Base-by-base conservation (phyloP, 1,140 invertebrate genomes). In the Nebria ingens region DNA sequence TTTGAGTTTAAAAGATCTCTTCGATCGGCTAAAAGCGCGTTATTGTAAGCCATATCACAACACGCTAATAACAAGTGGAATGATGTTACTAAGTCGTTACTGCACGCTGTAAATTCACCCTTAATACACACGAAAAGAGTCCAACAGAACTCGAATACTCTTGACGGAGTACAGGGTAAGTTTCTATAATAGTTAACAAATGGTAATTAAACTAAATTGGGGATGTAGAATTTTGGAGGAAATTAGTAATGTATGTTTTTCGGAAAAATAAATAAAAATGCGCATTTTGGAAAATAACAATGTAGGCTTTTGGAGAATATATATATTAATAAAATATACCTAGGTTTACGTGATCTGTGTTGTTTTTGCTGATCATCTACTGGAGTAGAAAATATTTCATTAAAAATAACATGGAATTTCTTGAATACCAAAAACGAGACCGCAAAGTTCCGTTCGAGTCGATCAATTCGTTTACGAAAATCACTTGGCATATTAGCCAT, bases 361-460 rank as follows among this genome's bases (percentile, higher is more conserved):
- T 68, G 76, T 66, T 72, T 82, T 69, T 66, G 79, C 62, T 61
- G 76, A 64, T 78, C 80, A 25, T 81, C 79, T 15, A 71, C 63
- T 2, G 84, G 81, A 59, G 78, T 76, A 65, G 80, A 79, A 65
- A 95, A 95, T 57, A 95, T 79, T 66, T 89, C 81, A 54, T 78
- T 75, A 65, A 96, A 98, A 51, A 97, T 91, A 6, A 86, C 86
- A 62, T 89, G 81, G 71, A 89, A 98, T 64, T 96, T 94, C 65
- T 94, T 90, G 68, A 93, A 98, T 57, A 97, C 85, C 6, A 95
- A 86, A 62, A 89, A 90, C 12, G 95, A 94, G 1, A 98, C 94
- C 56, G 89, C 85, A 79, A 98, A 98, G 65, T 94, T 97, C 52
- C 86, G 80, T 66, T 98, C 88, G 50, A 98, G 71, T 56, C 84